phyloP scores from a whole-genome alignment of 2,797 vertebrate genomes.

The Gymnodraco acuticeps region DNA sequence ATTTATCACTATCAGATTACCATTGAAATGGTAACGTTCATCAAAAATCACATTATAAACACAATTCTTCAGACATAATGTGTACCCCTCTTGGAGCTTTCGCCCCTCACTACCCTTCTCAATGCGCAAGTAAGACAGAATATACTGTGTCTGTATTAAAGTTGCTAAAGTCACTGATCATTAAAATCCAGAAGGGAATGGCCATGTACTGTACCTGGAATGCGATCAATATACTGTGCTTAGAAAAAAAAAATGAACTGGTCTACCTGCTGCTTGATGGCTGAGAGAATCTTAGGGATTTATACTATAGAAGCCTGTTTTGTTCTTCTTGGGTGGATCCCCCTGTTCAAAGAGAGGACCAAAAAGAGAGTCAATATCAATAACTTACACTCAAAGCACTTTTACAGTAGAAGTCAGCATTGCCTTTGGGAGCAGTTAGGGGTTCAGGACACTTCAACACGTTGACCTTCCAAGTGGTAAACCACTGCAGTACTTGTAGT shows the following conservation, averaged over 20 bases:
- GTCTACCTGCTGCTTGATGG: slow-evolving; percentile 25
- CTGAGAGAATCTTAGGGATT: slow-evolving; percentile 52
- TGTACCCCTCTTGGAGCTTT: too few relatives aligned
- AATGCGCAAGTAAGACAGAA: too few relatives aligned
- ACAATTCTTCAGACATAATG: background rate
- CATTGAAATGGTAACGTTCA: background rate
- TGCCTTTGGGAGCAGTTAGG: too few relatives aligned
- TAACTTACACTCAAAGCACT: too few relatives aligned
- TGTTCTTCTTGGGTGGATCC: slow-evolving; percentile 48
- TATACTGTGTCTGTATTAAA: too few relatives aligned
- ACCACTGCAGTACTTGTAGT: background rate
- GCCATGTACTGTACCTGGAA: background rate
- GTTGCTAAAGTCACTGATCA: background rate
- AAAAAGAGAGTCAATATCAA: background rate
- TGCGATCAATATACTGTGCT: background rate
- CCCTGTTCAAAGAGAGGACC: slow-evolving; percentile 24
- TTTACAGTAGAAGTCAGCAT: too few relatives aligned
- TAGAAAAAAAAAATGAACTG: background rate
- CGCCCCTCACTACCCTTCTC: too few relatives aligned
- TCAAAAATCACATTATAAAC: background rate
- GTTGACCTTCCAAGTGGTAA: too few relatives aligned
- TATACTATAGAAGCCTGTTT: slow-evolving; percentile 54
- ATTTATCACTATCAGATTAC: background rate
- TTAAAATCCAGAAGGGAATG: background rate
- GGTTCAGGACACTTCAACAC: too few relatives aligned